A percentile compares a stretch with the other conserved stretches of the same genome.
Conservation (phyloP, 1,140 invertebrate species). For the Dolichoris vasculosae region DNA sequence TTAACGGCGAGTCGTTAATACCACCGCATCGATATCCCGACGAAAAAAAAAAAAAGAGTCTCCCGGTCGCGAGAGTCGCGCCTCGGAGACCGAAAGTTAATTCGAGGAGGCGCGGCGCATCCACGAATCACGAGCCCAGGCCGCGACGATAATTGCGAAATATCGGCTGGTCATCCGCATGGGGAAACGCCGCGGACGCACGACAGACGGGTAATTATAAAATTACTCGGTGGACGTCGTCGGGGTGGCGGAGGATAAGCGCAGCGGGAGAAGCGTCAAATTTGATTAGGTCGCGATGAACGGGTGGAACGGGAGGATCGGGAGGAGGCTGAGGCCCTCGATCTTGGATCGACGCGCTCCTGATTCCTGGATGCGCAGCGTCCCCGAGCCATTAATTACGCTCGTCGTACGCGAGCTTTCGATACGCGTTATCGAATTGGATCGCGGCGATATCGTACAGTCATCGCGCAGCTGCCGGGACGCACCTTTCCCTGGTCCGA, state of each 20-base stretch:
- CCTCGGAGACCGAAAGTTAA: not conserved
- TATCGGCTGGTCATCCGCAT: not conserved
- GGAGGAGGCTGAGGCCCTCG: not conserved
- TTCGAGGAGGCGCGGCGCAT: too few relatives aligned
- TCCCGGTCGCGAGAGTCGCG: not conserved
- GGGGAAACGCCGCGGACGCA: not conserved
- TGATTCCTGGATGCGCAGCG: not conserved
- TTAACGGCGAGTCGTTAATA: not conserved
- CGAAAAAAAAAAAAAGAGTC: too few relatives aligned
- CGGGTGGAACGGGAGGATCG: not conserved
- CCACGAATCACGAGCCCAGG: not conserved
- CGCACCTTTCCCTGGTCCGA: slow-evolving; percentile 26
- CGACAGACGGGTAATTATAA: slow-evolving; percentile 38
- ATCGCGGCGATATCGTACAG: slow-evolving; percentile 41
- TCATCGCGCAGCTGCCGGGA: slow-evolving; percentile 41
- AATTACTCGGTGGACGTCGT: not conserved
- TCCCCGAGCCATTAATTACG: slow-evolving; percentile 38
- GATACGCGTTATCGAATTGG: slow-evolving; percentile 34
- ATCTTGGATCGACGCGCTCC: not conserved
- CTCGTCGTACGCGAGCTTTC: slow-evolving; percentile 23
- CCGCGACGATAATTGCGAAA: not conserved
- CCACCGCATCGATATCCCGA: not conserved
- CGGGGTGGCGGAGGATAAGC: not conserved
- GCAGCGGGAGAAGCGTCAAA: slow-evolving; percentile 4
- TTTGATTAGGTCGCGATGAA: slow-evolving; percentile 11